Evolutionary conservation across 2,113 vertebrate species (phyloP).

Genomic region (Maccullochella peelii): DNA sequence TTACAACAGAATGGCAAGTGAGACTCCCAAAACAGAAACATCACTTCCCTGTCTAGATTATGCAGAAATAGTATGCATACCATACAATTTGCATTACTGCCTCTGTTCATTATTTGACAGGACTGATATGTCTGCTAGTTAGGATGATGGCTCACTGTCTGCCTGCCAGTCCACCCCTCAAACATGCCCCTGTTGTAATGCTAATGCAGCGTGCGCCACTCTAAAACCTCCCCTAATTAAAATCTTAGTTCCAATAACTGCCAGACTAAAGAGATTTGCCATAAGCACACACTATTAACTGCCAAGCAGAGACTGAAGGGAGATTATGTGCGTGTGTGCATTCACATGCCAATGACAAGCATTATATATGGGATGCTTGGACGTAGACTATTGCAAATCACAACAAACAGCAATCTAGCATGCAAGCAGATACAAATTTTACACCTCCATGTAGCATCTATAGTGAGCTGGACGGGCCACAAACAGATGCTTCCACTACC

Average conservation of each 20-base stretch:
- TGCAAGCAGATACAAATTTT: background rate
- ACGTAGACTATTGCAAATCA: background rate
- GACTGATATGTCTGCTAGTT: slow-evolving; percentile 13
- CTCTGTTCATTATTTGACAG: slow-evolving; percentile 18
- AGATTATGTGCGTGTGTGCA: slow-evolving; percentile 11
- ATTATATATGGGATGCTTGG: slow-evolving; percentile 2
- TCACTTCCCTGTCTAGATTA: background rate
- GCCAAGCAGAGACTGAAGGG: slow-evolving; percentile 28
- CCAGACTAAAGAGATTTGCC: slow-evolving; percentile 65
- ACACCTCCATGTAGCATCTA: background rate
- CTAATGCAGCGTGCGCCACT: slow-evolving; percentile 48
- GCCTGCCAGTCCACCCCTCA: slow-evolving; percentile 40
- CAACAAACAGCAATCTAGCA: slow-evolving; percentile 6
- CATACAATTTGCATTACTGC: background rate
- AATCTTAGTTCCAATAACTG: slow-evolving; percentile 72
- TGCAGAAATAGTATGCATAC: background rate
- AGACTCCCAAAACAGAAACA: background rate
- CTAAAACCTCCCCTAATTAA: slow-evolving; percentile 72
- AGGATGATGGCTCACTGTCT: slow-evolving; percentile 25
- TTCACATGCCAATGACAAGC: background rate
- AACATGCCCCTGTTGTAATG: slow-evolving; percentile 57
- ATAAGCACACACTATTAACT: slow-evolving; percentile 59
- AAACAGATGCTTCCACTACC: background rate
- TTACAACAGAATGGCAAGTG: background rate
- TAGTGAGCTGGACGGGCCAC: accelerated